Evolutionary conservation across 2,888 invertebrate species (phyloP).

Genomic region (Brachylomia viminalis): DNA sequence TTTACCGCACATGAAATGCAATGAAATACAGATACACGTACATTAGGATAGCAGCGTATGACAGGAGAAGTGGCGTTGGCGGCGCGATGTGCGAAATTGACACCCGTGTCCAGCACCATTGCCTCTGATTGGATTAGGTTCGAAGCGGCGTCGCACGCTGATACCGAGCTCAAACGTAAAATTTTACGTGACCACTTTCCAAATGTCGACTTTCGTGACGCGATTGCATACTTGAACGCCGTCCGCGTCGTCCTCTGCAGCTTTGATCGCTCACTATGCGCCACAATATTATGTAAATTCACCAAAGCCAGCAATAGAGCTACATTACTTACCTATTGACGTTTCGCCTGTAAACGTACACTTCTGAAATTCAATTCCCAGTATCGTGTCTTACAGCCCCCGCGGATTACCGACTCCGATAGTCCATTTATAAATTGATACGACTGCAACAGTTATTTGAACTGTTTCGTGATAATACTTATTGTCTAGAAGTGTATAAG

Average conservation of each 20-base stretch:
- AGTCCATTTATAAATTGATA: constrained; percentile 57
- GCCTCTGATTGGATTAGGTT: constrained; percentile 89
- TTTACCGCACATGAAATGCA: constrained; percentile 45
- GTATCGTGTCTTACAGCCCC: constrained; percentile 65
- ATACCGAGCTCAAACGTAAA: constrained; percentile 88
- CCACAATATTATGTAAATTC: constrained; percentile 85
- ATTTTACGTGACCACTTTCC: constrained; percentile 90
- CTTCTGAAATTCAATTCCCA: constrained; percentile 70
- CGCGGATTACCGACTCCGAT: constrained; percentile 49
- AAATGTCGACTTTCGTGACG: constrained; percentile 84
- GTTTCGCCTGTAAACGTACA: constrained; percentile 68
- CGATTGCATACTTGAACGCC: constrained; percentile 82
- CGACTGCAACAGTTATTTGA: constrained; percentile 50
- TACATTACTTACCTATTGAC: constrained; percentile 72
- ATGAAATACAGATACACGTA: constrained; percentile 55
- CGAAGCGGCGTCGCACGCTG: constrained; percentile 85
- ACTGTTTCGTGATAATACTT: constrained; percentile 47
- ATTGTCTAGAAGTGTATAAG: constrained; percentile 59
- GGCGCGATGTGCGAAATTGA: constrained; percentile 83
- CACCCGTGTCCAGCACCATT: constrained; percentile 85
- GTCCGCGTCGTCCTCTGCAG: constrained; percentile 74
- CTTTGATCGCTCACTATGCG: constrained; percentile 80
- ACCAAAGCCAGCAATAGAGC: constrained; percentile 77
- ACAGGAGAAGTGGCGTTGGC: constrained; percentile 66
- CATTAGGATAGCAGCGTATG: constrained; percentile 59